Percentiles rank a stretch among this genome's conserved stretches.
Evolutionary conservation across 2,888 invertebrate species (phyloP).

Genomic region (Dryobota labecula): DNA sequence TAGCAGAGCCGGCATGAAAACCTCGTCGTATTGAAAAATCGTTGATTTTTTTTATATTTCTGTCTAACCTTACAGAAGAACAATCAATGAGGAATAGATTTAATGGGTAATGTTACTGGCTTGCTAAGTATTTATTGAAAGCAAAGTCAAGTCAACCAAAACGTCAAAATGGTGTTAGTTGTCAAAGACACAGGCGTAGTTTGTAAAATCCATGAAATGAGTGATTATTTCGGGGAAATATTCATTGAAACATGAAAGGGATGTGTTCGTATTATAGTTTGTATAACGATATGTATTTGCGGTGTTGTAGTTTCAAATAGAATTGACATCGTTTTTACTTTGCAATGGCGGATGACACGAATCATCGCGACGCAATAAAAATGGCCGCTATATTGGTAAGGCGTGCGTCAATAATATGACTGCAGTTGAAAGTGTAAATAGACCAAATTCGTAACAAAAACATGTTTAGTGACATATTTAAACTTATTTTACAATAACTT

Average conservation of each 20-base stretch:
- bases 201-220: conserved; percentile 80
- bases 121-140: conserved; percentile 73
- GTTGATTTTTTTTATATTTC: conserved; percentile 61
- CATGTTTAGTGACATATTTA: conserved; percentile 45
- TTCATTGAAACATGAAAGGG: conserved; percentile 75
- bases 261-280: conserved; percentile 80
- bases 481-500: conserved; percentile 14
- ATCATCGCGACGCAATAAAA: conserved; percentile 90
- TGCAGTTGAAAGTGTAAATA: conserved; percentile 73
- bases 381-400: conserved; percentile 90
- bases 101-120: conserved; percentile 79
- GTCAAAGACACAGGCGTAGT: conserved; percentile 88
- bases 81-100: conserved; percentile 53
- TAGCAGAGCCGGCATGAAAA: conserved; percentile 23
- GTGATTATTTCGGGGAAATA: conserved; percentile 82
- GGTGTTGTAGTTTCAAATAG: conserved; percentile 78
- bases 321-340: conserved; percentile 80
- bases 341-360: conserved; percentile 91
- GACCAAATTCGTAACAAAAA: conserved; percentile 55
- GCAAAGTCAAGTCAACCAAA: conserved; percentile 76
- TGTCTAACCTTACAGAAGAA: conserved; percentile 37
- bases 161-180: conserved; percentile 90
- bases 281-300: conserved; percentile 70
- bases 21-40: conserved; percentile 55
- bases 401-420: conserved; percentile 87